phyloP scores from a whole-genome alignment of 2,113 vertebrate genomes.

The Otocyon megalotis region DNA sequence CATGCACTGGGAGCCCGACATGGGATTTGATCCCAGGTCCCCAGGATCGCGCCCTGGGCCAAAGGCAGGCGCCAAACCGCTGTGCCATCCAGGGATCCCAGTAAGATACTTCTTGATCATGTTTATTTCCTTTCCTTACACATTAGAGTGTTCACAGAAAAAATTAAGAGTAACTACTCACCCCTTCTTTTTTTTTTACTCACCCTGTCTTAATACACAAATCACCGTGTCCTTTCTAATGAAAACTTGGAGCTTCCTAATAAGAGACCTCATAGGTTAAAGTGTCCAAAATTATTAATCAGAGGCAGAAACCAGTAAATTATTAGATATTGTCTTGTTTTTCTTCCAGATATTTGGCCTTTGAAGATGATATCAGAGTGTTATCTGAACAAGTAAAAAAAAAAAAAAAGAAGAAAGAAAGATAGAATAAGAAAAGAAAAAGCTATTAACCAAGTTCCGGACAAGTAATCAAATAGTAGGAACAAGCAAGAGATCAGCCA shows the following conservation, averaged over 20 bases:
- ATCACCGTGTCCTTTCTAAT: conserved; percentile 14
- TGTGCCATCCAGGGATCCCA: no score
- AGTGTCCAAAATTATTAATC: conserved; percentile 69
- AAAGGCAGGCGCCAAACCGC: no score
- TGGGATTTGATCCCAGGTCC: no score
- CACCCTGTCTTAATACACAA: not conserved
- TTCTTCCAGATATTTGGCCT: conserved; percentile 70
- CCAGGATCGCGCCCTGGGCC: no score
- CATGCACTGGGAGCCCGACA: no score
- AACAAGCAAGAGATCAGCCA: conserved; percentile 71
- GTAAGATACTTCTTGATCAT: not conserved
- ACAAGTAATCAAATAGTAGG: conserved; percentile 71
- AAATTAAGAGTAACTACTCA: conserved; percentile 24
- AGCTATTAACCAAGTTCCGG: conserved; percentile 79
- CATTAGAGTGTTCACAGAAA: not conserved
- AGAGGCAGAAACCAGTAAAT: conserved; percentile 79
- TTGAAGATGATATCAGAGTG: conserved; percentile 73
- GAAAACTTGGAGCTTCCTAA: conserved; percentile 53
- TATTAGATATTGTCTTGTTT: conserved; percentile 64
- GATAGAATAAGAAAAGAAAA: not conserved
- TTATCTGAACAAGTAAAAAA: conserved; percentile 60
- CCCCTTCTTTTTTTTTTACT: not conserved
- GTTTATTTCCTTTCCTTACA: conserved; percentile 31
- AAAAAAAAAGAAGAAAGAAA: no score
- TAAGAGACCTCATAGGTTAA: not conserved